A percentile compares a stretch with the other conserved stretches of the same genome.
These are phyloP conservation scores for Anoplophora glabripennis DNA, from an alignment of 1,140 invertebrate genomes.

Conservation along the genomic window DNA sequence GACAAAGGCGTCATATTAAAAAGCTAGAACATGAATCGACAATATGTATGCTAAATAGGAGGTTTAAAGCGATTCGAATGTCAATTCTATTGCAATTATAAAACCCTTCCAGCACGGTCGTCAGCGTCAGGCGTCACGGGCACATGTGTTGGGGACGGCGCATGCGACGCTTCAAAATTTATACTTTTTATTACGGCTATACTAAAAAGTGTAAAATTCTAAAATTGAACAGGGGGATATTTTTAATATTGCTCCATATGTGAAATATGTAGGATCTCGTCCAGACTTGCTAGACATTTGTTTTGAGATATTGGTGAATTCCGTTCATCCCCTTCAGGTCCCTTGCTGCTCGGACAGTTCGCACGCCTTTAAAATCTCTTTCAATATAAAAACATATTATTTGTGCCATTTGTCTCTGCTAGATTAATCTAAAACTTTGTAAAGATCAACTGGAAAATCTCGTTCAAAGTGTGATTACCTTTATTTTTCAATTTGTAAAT, in stretches of 20 bases:
- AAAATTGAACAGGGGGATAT: slow-evolving; percentile 37
- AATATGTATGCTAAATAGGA: slow-evolving; percentile 42
- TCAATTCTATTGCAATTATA: slow-evolving; percentile 41
- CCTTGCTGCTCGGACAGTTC: slow-evolving; percentile 14
- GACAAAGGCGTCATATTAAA: slow-evolving; percentile 32
- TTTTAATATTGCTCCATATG: slow-evolving; percentile 39
- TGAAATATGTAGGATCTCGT: slow-evolving; percentile 36
- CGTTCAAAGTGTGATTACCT: too few species aligned
- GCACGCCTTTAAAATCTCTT: slow-evolving; percentile 7
- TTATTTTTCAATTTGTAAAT: too few species aligned
- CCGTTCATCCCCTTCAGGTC: slow-evolving; percentile 17
- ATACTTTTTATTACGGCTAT: slow-evolving; percentile 31
- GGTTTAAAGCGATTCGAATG: slow-evolving; percentile 27
- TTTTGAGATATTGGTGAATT: slow-evolving; percentile 38
- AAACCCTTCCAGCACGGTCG: slow-evolving; percentile 35
- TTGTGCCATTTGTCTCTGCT: too few species aligned
- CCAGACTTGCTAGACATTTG: slow-evolving; percentile 33
- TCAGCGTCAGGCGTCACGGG: slow-evolving; percentile 18
- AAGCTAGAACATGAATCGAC: slow-evolving; percentile 34
- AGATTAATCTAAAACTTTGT: too few species aligned
- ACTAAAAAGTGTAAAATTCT: slow-evolving; percentile 37
- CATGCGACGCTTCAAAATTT: slow-evolving; percentile 20
- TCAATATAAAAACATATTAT: neutral
- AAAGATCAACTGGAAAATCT: too few species aligned
- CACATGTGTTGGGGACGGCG: slow-evolving; percentile 20